Base-by-base conservation (phyloP, 2,797 vertebrate genomes). In the Chelon auratus region DNA sequence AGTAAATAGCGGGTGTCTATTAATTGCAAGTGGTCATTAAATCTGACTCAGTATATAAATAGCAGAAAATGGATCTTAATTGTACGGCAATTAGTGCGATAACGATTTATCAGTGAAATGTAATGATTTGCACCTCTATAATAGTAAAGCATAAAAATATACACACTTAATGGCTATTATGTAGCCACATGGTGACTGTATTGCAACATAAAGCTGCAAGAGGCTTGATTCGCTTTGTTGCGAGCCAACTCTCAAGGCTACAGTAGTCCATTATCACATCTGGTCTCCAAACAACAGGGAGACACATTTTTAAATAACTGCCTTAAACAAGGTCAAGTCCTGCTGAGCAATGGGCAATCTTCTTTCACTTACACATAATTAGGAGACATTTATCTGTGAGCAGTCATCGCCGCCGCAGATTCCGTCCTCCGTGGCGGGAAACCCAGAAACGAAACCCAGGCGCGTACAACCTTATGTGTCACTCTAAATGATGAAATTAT, bases 221-320 rank as follows among this genome's bases (percentile, higher is more conserved):
- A 59, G 62, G 20, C 39, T 65, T 43, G n/a, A 33, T 73, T 67
- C 39, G 14, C 24, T 73, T 2, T 51, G 45, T 26, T 53, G 61
- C 30, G n/a, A 72, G 56, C 5, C 1, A 1, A 2, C 56, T 78
- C 56, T 42, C 24, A 62, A 60, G 63, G 78, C 74, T 51, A 12
- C 74, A 59, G 18, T 22, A 24, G 52, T 24, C 39, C 37, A 64
- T 64, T 55, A 82, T 72, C 64, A 54, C 69, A 72, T 71, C 59
- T 68, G 59, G 63, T 85, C 55, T 65, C 59, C 47, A 74, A 73
- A 88, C 67, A 84, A 81, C 58, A 83, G 56, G 45, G 53, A 24
- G 62, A 52, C 68, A 68, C 64, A 62, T 81, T 76, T 82, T 54
- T 67, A 82, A 87, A 84, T 56, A 84, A 81, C 57, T 65, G 60